Evolutionary conservation across 2,888 invertebrate species (phyloP).

Genomic region (Yponomeuta plumbellus): DNA sequence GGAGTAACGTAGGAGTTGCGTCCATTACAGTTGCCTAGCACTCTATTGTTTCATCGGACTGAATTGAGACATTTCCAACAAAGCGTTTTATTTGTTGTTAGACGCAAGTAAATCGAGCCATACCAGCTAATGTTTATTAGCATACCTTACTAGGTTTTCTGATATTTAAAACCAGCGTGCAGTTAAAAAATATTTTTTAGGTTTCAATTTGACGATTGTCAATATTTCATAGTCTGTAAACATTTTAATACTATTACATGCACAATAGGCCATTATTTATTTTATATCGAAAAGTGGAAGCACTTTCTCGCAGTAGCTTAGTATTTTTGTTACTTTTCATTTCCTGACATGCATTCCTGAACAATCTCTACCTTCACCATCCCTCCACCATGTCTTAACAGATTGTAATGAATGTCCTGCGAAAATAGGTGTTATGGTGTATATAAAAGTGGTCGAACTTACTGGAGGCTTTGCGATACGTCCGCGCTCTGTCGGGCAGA

Average conservation of each 20-base stretch:
- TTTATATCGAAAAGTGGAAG: neutral
- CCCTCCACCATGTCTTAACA: slow-evolving; percentile 25
- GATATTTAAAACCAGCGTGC: neutral
- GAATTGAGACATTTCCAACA: slow-evolving; percentile 25
- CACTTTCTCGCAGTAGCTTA: neutral
- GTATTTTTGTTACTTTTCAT: neutral
- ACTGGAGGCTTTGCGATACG: slow-evolving; percentile 76
- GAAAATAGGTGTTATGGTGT: too few species aligned
- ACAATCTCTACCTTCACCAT: slow-evolving; percentile 28
- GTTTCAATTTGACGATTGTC: neutral
- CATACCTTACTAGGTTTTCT: neutral
- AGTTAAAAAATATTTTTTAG: neutral
- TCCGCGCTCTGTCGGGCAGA: slow-evolving; percentile 60
- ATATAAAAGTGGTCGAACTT: slow-evolving; percentile 43
- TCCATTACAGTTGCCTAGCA: slow-evolving; percentile 12
- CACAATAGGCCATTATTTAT: neutral
- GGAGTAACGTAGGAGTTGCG: slow-evolving; percentile 24
- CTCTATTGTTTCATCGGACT: slow-evolving; percentile 22
- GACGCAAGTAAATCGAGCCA: neutral
- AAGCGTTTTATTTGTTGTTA: slow-evolving; percentile 8
- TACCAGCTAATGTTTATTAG: slow-evolving; percentile 9
- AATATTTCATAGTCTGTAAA: neutral
- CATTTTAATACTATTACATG: neutral
- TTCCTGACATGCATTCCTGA: slow-evolving; percentile 7
- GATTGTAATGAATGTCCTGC: too few species aligned